Evolutionary conservation across 64 coral and sea anemone species (phyloP).

Genomic region (Stichodactyla helianthus): DNA sequence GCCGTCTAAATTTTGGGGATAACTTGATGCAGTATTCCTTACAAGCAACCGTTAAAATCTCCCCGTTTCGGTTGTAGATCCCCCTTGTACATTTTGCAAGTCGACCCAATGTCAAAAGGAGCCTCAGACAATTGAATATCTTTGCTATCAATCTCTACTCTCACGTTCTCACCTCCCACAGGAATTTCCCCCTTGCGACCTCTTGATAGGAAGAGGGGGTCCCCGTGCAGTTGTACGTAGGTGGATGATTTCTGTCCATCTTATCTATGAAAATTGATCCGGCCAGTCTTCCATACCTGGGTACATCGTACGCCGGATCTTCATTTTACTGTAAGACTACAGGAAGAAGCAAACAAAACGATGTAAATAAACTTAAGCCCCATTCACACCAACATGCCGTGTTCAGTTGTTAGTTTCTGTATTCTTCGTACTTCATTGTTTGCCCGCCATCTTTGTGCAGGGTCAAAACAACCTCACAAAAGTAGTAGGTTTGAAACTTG

Average conservation of each 20-base stretch:
- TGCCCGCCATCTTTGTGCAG: too few relatives aligned
- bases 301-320: neutral
- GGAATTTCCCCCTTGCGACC: neutral
- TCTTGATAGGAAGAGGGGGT: neutral
- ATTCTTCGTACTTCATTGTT: too few relatives aligned
- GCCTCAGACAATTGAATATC: neutral
- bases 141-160: neutral
- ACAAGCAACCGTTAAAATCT: constrained; percentile 2
- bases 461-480: too few relatives aligned
- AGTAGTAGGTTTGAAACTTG: too few relatives aligned
- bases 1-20: constrained; percentile 11
- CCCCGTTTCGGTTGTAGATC: neutral
- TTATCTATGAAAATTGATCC: neutral
- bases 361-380: neutral
- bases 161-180: constrained; percentile 1
- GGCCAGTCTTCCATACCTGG: neutral
- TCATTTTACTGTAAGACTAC: neutral
- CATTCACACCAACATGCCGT: too few relatives aligned
- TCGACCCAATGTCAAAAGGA: constrained; percentile 14
- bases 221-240: neutral
- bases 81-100: constrained; percentile 29
- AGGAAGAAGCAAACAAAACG: neutral
- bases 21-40: constrained; percentile 18
- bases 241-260: neutral
- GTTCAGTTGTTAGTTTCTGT: too few relatives aligned